These are phyloP conservation scores for Cantharis flavilabris DNA, from an alignment of 2,888 invertebrate species.

Conservation along the genomic window DNA sequence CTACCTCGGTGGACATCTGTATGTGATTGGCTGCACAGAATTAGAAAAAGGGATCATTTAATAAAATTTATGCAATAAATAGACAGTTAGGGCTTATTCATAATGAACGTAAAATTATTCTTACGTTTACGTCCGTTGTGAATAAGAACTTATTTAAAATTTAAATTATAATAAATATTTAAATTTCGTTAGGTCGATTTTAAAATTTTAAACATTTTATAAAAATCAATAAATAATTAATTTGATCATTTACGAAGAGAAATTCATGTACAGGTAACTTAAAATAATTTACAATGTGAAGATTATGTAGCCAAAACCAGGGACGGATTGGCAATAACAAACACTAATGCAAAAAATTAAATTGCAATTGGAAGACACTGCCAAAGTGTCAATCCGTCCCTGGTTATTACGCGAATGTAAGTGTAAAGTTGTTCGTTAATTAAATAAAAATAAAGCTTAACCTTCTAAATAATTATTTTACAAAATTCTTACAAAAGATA, in stretches of 20 bases:
- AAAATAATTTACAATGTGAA: not conserved
- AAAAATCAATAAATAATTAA: not conserved
- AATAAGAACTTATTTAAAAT: not conserved
- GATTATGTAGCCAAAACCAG: not conserved
- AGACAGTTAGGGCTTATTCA: not conserved
- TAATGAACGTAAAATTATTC: too few relatives aligned
- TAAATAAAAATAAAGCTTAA: not conserved
- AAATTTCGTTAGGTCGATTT: not conserved
- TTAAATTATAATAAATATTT: not conserved
- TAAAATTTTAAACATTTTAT: not conserved
- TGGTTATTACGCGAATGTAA: not conserved
- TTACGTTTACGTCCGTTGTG: too few relatives aligned
- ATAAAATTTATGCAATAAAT: not conserved
- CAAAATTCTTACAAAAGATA: not conserved
- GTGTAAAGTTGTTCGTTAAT: not conserved
- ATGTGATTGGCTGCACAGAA: slow-evolving; percentile 3
- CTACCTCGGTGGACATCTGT: slow-evolving; percentile 3
- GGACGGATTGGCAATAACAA: not conserved
- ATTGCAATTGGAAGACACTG: not conserved
- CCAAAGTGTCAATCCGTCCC: not conserved
- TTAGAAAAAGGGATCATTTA: not conserved
- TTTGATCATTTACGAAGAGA: not conserved
- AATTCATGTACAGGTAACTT: not conserved
- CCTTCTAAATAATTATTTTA: not conserved
- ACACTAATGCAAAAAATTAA: not conserved